phyloP scores from a whole-genome alignment of 2,888 invertebrate species.

The Seira musarum region DNA sequence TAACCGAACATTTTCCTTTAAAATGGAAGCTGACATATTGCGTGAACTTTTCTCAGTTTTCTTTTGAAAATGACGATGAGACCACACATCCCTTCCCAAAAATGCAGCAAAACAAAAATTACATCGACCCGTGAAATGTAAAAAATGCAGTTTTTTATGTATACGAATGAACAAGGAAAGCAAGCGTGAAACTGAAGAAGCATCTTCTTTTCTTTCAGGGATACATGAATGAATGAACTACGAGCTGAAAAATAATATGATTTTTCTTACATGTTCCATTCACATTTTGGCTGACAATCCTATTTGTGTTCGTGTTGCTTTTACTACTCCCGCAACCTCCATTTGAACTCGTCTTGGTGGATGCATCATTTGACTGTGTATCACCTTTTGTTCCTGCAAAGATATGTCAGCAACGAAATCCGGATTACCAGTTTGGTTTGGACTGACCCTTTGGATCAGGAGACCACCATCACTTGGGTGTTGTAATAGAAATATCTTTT shows the following conservation, averaged over 20 bases:
- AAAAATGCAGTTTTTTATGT: too few species aligned
- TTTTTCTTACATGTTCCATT: slow-evolving; percentile 66
- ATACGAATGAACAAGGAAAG: slow-evolving; percentile 33
- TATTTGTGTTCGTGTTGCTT: slow-evolving; percentile 47
- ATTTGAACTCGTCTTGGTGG: slow-evolving; percentile 28
- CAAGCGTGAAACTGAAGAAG: too few species aligned
- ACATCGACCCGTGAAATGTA: too few species aligned
- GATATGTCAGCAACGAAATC: slow-evolving; percentile 19
- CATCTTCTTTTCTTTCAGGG: too few species aligned
- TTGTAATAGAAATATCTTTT: slow-evolving; percentile 28
- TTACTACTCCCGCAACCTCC: slow-evolving; percentile 21
- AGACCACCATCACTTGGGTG: slow-evolving; percentile 44
- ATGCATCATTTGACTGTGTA: slow-evolving; percentile 28
- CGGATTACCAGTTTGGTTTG: slow-evolving; percentile 25
- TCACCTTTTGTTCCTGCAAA: slow-evolving; percentile 43
- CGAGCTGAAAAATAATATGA: slow-evolving; percentile 26
- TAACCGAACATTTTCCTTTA: slow-evolving; percentile 41
- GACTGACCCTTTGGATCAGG: slow-evolving; percentile 47
- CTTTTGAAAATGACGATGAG: too few species aligned
- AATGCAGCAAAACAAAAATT: too few species aligned
- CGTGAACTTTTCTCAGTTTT: slow-evolving; percentile 34
- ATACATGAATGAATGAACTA: slow-evolving; percentile 51
- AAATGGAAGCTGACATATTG: slow-evolving; percentile 54
- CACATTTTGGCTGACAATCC: slow-evolving; percentile 67
- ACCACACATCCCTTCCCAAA: too few species aligned